Conservation (phyloP, 2,113 vertebrate genomes). For the Dasypus novemcinctus region DNA sequence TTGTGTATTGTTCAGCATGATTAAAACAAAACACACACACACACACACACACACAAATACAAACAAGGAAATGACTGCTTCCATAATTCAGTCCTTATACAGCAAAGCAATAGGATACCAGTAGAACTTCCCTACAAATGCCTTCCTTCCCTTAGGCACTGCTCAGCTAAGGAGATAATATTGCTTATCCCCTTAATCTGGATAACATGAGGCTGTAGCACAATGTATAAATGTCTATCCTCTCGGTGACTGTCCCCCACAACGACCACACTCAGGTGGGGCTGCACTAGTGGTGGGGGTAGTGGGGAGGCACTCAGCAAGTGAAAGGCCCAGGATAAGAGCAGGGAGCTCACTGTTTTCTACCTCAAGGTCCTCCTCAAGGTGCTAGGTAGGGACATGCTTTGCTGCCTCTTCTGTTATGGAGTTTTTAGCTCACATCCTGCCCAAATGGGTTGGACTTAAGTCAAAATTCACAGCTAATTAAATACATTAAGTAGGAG, state of each 20-base stretch:
- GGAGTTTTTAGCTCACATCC: not conserved
- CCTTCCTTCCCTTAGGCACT: not conserved
- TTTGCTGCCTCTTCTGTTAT: not conserved
- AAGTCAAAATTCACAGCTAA: not conserved
- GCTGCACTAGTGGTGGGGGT: too few species aligned
- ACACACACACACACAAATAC: not conserved
- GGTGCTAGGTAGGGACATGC: not conserved
- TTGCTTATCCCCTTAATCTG: not conserved
- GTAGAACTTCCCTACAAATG: not conserved
- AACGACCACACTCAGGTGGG: not conserved
- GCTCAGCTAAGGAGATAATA: not conserved
- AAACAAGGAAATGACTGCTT: not conserved
- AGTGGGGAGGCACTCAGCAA: accelerated
- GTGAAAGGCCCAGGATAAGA: not conserved
- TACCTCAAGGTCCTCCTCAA: not conserved
- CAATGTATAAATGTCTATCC: not conserved
- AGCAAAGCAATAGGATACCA: not conserved
- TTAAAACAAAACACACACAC: not conserved
- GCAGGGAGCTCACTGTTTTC: not conserved
- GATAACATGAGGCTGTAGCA: not conserved
- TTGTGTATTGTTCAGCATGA: not conserved
- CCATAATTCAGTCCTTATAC: not conserved
- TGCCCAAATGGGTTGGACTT: not conserved
- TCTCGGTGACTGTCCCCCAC: not conserved
- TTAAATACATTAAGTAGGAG: not conserved